Evolutionary conservation across 2,888 invertebrate genomes (phyloP).

Genomic region (Cylindroiulus punctatus): DNA sequence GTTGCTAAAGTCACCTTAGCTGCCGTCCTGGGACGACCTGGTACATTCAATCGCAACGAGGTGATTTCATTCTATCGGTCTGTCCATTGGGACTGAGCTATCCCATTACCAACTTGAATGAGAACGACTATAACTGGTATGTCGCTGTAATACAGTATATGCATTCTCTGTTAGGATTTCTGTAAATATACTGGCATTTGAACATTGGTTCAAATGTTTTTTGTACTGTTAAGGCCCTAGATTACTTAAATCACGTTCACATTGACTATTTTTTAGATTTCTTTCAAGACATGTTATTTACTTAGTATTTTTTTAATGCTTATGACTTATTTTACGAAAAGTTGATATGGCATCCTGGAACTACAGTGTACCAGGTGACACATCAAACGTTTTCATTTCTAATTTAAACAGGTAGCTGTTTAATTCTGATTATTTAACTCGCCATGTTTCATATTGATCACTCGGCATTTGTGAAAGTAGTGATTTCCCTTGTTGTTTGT

Average conservation of each 20-base stretch:
- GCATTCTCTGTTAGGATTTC: conserved; percentile 22
- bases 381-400: neutral
- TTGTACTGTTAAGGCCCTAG: neutral
- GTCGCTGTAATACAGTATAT: conserved; percentile 16
- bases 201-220: neutral
- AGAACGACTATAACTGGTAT: no score
- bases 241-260: neutral
- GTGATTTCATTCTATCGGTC: no score
- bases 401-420: neutral
- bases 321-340: neutral
- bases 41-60: no score
- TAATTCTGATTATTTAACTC: neutral
- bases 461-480: neutral
- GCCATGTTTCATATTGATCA: neutral
- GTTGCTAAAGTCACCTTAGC: no score
- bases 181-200: conserved; percentile 4
- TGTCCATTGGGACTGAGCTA: no score
- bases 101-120: no score
- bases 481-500: neutral
- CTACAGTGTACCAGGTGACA: neutral
- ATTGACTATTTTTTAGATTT: neutral
- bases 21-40: no score
- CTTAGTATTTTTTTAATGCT: neutral
- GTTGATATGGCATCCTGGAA: no score
- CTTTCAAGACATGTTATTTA: neutral